These are phyloP conservation scores for Allacma fusca DNA, from an alignment of 2,888 invertebrate species.

Conservation along the genomic window DNA sequence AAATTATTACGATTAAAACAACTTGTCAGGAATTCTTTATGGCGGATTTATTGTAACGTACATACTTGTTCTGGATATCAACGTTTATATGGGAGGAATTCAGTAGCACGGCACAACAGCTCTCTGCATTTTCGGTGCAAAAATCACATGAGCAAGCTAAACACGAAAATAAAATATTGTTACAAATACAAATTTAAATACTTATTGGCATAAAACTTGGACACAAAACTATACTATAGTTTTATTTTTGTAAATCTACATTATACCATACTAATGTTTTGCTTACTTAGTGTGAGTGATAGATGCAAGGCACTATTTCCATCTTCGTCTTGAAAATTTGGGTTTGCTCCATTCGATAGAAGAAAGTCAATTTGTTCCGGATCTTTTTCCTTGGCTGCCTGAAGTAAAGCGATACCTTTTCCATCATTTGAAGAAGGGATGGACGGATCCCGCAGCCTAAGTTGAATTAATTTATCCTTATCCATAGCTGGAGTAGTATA, in stretches of 20 bases:
- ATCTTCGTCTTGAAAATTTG: conserved; percentile 82
- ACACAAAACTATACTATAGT: too few species aligned
- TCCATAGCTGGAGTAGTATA: too few species aligned
- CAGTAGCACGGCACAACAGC: conserved; percentile 49
- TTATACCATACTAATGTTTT: not conserved
- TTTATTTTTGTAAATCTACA: too few species aligned
- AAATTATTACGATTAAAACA: too few species aligned
- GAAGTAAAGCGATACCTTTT: too few species aligned
- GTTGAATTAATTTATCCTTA: too few species aligned
- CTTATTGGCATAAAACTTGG: too few species aligned
- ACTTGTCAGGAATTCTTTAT: too few species aligned
- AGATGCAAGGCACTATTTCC: conserved; percentile 83
- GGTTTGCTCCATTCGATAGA: conserved; percentile 78
- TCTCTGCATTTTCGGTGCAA: conserved; percentile 52
- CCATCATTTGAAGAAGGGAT: too few species aligned
- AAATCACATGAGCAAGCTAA: conserved; percentile 52
- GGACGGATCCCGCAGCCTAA: too few species aligned
- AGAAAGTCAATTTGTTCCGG: conserved; percentile 80
- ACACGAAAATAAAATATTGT: not conserved
- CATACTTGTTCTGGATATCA: conserved; percentile 68
- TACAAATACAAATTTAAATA: too few species aligned
- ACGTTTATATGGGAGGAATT: conserved; percentile 66
- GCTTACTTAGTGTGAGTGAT: conserved; percentile 68
- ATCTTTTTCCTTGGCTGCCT: conserved; percentile 85
- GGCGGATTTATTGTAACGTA: too few species aligned